Base-by-base conservation (phyloP, 2,888 invertebrate species). In the Herminia tarsipennalis region DNA sequence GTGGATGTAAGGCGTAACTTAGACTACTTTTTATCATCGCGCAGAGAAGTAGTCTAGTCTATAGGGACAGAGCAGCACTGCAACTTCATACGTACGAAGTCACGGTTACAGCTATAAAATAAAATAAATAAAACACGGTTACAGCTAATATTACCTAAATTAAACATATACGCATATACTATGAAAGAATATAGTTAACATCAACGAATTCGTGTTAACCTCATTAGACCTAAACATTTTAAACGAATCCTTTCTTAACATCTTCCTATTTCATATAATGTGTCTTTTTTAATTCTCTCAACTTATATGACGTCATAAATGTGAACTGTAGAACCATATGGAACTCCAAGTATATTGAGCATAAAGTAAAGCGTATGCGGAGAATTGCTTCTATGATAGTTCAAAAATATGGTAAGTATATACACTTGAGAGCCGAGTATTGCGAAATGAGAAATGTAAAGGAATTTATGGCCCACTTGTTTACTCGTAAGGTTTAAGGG, bases 371-470 rank as follows among this genome's bases (percentile, higher is more conserved):
- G 25, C 32, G 40, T 5, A 40, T 36, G 30, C 34, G 34, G 34
- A 17, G 37, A 36, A 48, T 48, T 13, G 37, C 8, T 12, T 17
- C 35, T 38, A 40, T 50, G 43, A 56, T 51, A 66, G 53, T 48
- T 43, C 32, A 42, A 43, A 66, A 49, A 55, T 62, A 62, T 53
- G 58, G 25, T 62, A 45, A 66, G 58, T 62, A 37, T 44, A 34
- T 38, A 34, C 58, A 62, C 66, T 66, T 43, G 16, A 33, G 36
- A 49, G 16, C 5, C 18, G 17, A 34, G 47, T 43, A 42, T 44
- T 37, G 28, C 44, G 33, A 37, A 40, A 66, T 45, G 51, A 44
- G 49, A 25, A 35, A 27, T 40, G 32, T 37, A 18, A 39, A 43
- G 22, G 14, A 51, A 39, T 42, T 52, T 42, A 49, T 42, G 21